Base-by-base conservation (phyloP, 1,140 invertebrate genomes). In the Rhynchophorus ferrugineus region DNA sequence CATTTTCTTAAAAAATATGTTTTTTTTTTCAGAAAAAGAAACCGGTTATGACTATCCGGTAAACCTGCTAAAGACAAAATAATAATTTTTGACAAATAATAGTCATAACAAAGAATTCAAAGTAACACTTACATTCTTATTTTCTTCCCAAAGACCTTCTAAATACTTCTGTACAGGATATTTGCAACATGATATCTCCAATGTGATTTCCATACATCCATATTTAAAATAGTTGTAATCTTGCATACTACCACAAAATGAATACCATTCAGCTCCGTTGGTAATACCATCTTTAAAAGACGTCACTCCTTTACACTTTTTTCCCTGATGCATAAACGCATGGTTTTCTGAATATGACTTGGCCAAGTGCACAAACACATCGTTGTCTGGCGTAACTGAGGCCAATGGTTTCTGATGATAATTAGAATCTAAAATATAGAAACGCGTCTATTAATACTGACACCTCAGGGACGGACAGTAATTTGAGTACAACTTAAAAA, bases 201-300 rank as follows among this genome's bases (percentile, higher is more conserved):
- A 58, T 1, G 82, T 84, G 3, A 85, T 67, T 64, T 84, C 82
- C 74, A 84, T 80, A 54, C 78, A 79, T 49, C 82, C 83, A 45
- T 75, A 78, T 48, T 72, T 65, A 19, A 79, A 61, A 61, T 84
- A 84, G 65, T 82, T 83, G 64, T 81, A 84, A 63, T 84, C 82
- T 65, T 82, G 81, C 78, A 81, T 81, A 14, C 78, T 67, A 76
- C 79, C 79, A 44, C 67, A 67, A 7, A 80, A 58, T 3, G 73
- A 61, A 64, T 80, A 79, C 79, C 79, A 81, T 13, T 68, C 67
- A 1, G 79, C 79, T 34, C 79, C 79, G 61, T 81, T 81, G 2
- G 75, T 78, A 21, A 78, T 80, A 11, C 79, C 79, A 57, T 49
- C 51, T 22, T 52, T 17, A 35, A 62, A 62, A 18, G 13, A 3